Conservation (phyloP, 2,113 vertebrate genomes). For the Pluvialis apricaria region DNA sequence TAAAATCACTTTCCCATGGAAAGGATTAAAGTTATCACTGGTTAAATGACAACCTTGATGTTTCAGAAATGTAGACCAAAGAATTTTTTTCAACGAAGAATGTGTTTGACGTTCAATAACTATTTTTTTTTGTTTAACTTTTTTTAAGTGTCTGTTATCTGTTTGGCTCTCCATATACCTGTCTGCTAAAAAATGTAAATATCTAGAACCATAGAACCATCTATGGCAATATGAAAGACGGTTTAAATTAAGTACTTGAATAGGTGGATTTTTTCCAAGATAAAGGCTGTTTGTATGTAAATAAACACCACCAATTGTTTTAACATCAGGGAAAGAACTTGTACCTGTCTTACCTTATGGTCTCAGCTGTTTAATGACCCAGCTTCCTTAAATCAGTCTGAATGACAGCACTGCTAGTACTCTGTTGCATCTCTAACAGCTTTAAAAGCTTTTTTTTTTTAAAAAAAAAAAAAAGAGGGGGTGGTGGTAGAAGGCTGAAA, state of each 20-base stretch:
- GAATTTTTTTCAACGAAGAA: background rate
- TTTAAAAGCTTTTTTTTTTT: background rate
- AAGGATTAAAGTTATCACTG: background rate
- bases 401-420: background rate
- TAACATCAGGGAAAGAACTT: too few relatives aligned
- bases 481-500: background rate
- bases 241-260: background rate
- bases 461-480: fast-evolving
- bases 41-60: background rate
- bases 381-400: background rate
- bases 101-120: background rate
- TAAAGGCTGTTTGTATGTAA: background rate
- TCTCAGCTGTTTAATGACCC: background rate
- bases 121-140: background rate
- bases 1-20: background rate
- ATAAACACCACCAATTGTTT: background rate
- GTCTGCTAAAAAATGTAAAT: background rate
- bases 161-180: background rate
- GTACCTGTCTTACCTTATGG: background rate
- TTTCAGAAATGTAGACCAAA: background rate
- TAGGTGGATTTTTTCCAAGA: background rate
- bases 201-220: background rate
- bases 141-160: background rate
- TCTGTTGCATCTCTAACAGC: background rate
- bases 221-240: background rate